A percentile compares a stretch with the other conserved stretches of the same genome.
Conservation (phyloP, 2,113 vertebrate species). For the Megaceryle maxima region DNA sequence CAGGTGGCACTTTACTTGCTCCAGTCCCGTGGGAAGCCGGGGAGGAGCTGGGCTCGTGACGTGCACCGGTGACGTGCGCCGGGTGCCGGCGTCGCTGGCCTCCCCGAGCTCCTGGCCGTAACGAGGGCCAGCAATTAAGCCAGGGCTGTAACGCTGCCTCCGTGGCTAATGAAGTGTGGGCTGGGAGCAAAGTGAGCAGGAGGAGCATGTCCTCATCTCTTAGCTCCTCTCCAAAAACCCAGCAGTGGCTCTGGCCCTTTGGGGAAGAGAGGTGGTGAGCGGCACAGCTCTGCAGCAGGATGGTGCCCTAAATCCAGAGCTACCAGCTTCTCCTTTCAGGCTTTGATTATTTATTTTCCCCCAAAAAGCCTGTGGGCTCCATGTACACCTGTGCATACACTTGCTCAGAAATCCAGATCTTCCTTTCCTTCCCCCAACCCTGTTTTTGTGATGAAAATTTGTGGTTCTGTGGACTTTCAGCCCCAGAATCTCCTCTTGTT, state of each 20-base stretch:
- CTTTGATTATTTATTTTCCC: neutral
- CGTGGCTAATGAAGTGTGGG: neutral
- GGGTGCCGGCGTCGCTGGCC: neutral
- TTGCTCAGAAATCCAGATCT: neutral
- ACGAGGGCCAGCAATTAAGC: neutral
- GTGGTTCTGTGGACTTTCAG: neutral
- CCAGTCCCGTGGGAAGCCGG: neutral
- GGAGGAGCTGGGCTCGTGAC: neutral
- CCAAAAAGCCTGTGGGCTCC: rapidly evolving
- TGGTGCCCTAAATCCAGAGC: neutral
- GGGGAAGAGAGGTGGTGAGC: neutral
- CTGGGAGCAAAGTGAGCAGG: neutral
- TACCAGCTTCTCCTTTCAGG: neutral
- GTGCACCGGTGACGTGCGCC: neutral
- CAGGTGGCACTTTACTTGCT: neutral
- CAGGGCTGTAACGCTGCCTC: neutral
- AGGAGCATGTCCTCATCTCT: neutral
- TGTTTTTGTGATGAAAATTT: neutral
- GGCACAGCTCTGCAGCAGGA: neutral
- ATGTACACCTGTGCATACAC: rapidly evolving
- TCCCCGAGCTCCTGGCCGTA: neutral
- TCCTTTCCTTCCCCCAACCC: too few species aligned
- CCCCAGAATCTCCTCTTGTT: neutral
- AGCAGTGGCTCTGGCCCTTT: rapidly evolving
- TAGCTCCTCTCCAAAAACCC: neutral